phyloP scores from a whole-genome alignment of 2,113 vertebrate genomes.

The Oreochromis spilurus region DNA sequence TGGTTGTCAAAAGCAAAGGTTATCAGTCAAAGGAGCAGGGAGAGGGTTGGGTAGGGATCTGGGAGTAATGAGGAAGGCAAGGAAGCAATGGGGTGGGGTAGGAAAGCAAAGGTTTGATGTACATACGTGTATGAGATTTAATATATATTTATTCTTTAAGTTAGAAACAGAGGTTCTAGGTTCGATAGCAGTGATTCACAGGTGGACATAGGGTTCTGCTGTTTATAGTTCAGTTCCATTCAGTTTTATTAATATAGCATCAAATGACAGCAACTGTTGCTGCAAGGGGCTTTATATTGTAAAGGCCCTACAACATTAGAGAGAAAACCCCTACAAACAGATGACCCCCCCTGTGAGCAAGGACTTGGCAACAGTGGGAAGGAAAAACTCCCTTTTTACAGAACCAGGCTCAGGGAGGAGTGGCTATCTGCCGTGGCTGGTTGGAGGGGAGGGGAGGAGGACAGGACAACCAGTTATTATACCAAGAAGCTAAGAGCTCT shows the following conservation, averaged over 20 bases:
- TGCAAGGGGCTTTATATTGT: too few relatives aligned
- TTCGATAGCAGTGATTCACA: background rate
- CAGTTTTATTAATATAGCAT: too few relatives aligned
- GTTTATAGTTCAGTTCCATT: too few relatives aligned
- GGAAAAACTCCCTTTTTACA: too few relatives aligned
- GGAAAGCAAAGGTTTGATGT: background rate
- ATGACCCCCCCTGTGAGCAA: too few relatives aligned
- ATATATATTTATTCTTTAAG: background rate
- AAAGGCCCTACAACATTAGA: too few relatives aligned
- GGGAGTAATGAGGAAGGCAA: background rate
- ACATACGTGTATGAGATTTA: background rate
- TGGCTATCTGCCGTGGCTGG: too few relatives aligned
- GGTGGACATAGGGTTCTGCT: background rate
- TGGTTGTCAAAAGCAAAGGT: background rate
- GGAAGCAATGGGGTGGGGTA: background rate
- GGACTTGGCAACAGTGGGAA: too few relatives aligned
- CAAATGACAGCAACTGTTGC: too few relatives aligned
- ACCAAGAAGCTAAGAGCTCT: background rate
- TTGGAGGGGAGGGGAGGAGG: too few relatives aligned
- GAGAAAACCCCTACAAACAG: too few relatives aligned
- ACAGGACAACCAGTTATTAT: background rate
- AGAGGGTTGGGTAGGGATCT: background rate
- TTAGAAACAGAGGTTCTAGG: background rate
- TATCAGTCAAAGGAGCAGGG: background rate
- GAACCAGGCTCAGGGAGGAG: too few relatives aligned